These are phyloP conservation scores for Cataglyphis altisquamis DNA, from an alignment of 2,888 invertebrate genomes.

Conservation along the genomic window DNA sequence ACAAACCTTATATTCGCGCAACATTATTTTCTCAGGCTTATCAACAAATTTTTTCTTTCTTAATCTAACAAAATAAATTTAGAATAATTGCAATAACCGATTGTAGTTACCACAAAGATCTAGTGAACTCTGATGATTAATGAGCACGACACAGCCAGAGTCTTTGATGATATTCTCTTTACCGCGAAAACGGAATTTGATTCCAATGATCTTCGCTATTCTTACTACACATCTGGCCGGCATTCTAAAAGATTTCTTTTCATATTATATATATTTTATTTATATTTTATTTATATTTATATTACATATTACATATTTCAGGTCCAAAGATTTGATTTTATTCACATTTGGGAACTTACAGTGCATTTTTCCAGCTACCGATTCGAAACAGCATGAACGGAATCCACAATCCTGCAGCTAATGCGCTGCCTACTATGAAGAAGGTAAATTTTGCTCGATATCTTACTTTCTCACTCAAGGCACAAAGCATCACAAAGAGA, in stretches of 20 bases:
- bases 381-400: conserved; percentile 92
- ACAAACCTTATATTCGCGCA: not conserved
- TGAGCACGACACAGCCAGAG: conserved; percentile 92
- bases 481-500: conserved; percentile 81
- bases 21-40: not conserved
- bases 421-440: conserved; percentile 89
- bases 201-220: conserved; percentile 89
- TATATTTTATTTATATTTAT: not conserved
- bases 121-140: conserved; percentile 96
- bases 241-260: conserved; percentile 86
- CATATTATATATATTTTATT: too few species aligned
- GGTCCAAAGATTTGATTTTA: not conserved
- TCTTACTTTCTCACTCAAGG: conserved; percentile 89
- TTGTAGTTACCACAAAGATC: conserved; percentile 92
- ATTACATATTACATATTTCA: not conserved
- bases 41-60: not conserved
- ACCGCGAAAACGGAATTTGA: conserved; percentile 92
- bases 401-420: conserved; percentile 90
- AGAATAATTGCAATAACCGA: conserved; percentile 10
- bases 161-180: conserved; percentile 91
- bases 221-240: conserved; percentile 90
- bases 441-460: conserved; percentile 91
- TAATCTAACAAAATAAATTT: not conserved
- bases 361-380: conserved; percentile 91
- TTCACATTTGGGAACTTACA: conserved; percentile 89